A percentile compares a stretch with the other conserved stretches of the same genome.
Conservation (phyloP, 2,888 invertebrate genomes). For the Colostygia pectinataria region DNA sequence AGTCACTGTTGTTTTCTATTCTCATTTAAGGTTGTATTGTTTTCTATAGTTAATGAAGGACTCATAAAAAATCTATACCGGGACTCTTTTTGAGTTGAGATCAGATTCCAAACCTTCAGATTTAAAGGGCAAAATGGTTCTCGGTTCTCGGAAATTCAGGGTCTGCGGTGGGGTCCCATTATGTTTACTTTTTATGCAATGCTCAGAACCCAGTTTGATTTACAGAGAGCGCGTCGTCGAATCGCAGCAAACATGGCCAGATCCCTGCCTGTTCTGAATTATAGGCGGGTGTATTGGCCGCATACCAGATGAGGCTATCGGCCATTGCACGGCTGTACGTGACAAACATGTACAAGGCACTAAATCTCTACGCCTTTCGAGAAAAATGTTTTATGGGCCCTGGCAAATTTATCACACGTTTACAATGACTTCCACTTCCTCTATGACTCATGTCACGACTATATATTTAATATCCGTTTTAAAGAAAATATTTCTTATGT, state of each 20-base stretch:
- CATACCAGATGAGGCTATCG: constrained; percentile 66
- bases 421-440: constrained; percentile 4
- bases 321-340: constrained; percentile 62
- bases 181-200: constrained; percentile 20
- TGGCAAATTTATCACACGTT: constrained; percentile 34
- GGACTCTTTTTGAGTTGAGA: background rate
- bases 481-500: too few species aligned
- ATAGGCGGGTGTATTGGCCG: constrained; percentile 58
- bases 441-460: background rate
- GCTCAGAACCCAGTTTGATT: constrained; percentile 46
- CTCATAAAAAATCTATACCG: background rate
- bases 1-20: constrained; percentile 8
- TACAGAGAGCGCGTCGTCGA: constrained; percentile 46
- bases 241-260: constrained; percentile 54
- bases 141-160: constrained; percentile 13
- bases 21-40: background rate
- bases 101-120: background rate
- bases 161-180: constrained; percentile 6
- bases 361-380: constrained; percentile 52
- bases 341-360: constrained; percentile 55
- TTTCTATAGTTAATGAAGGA: background rate
- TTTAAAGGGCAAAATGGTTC: background rate
- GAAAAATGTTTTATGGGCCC: constrained; percentile 47
- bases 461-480: background rate
- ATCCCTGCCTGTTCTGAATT: constrained; percentile 58